Evolutionary conservation across 1,140 invertebrate genomes (phyloP).

Genomic region (Aphelenchoides fujianensis): DNA sequence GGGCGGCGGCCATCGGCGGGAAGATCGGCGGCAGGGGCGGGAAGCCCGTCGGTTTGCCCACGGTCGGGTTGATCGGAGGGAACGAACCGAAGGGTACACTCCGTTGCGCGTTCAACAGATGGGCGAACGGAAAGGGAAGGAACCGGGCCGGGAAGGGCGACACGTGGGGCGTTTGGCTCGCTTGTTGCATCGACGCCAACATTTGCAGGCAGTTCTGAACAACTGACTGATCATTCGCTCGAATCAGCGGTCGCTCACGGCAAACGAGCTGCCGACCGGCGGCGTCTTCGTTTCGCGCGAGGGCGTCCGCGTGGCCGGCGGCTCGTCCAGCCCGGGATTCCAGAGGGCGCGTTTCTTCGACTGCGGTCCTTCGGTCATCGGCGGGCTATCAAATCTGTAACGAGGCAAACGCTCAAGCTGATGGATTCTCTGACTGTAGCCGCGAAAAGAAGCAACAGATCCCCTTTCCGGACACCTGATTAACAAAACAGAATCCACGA

Average conservation of each 20-base stretch:
- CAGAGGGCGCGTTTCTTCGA: constrained; percentile 9
- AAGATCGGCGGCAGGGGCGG: not conserved
- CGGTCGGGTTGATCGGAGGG: constrained; percentile 5
- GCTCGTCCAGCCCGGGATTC: constrained; percentile 13
- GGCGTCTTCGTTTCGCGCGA: no score
- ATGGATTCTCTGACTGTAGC: no score
- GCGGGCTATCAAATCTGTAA: no score
- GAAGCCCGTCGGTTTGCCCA: not conserved
- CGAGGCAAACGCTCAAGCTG: no score
- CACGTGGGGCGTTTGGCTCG: not conserved
- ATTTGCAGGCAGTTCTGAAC: constrained; percentile 19
- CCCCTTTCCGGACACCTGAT: no score
- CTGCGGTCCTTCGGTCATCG: constrained; percentile 17
- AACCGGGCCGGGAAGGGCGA: no score
- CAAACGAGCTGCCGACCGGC: no score
- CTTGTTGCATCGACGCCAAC: not conserved
- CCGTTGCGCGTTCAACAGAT: constrained; percentile 15
- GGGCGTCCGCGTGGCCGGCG: constrained; percentile 12
- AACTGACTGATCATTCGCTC: no score
- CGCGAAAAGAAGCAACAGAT: no score
- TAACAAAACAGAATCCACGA: no score
- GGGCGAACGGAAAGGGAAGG: not conserved
- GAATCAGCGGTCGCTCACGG: no score
- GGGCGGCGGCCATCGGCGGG: not conserved
- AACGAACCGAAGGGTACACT: not conserved